Evolutionary conservation across 2,797 vertebrate species (phyloP).

Genomic region (Acrocephalus scirpaceus): DNA sequence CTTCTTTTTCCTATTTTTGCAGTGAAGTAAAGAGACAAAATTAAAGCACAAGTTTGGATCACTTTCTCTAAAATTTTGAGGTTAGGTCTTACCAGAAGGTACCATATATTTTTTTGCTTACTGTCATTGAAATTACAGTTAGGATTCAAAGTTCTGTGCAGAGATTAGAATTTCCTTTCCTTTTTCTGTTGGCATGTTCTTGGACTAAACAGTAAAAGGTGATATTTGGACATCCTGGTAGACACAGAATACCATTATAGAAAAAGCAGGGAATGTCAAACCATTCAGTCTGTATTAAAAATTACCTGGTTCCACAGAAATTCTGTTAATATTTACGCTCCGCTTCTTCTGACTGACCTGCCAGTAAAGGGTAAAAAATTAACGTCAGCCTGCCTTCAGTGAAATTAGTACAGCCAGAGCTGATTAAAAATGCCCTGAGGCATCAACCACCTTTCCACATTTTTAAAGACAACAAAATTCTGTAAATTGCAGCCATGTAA

Average conservation of each 20-base stretch:
- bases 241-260: not conserved
- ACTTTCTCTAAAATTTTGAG: not conserved
- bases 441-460: not conserved
- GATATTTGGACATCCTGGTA: not conserved
- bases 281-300: not conserved
- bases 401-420: not conserved
- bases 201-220: not conserved
- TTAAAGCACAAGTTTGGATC: not conserved
- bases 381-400: not conserved
- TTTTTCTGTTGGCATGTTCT: not conserved
- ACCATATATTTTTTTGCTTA: not conserved
- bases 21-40: not conserved
- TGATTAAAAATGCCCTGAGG: slow-evolving; percentile 42
- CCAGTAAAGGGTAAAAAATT: not conserved
- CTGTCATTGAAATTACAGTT: not conserved
- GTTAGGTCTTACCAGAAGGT: not conserved
- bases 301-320: not conserved
- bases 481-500: not conserved
- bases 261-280: not conserved
- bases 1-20: not conserved
- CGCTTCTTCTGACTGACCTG: not conserved
- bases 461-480: slow-evolving; percentile 3
- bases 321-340: not conserved
- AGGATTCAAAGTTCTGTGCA: not conserved
- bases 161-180: not conserved